Percentiles rank a stretch among this genome's conserved stretches.
Evolutionary conservation across 2,113 vertebrate genomes (phyloP).

Genomic region (Marcusenius ussheri): DNA sequence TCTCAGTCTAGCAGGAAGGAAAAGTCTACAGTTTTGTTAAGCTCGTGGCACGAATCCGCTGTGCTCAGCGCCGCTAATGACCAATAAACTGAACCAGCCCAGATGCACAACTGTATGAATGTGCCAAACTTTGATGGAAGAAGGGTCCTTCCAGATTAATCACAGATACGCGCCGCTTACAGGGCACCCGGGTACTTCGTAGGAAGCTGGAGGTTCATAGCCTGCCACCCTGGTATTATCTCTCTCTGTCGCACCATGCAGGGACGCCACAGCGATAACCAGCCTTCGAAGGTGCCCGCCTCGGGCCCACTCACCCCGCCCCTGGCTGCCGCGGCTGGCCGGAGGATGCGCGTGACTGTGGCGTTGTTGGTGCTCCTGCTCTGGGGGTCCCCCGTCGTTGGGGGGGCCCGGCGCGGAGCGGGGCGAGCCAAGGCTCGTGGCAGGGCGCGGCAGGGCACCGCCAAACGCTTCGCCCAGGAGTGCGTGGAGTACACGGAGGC

Average conservation of each 20-base stretch:
- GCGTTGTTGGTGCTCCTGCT: slow-evolving; percentile 68
- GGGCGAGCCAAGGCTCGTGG: slow-evolving; percentile 43
- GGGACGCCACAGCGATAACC: slow-evolving; percentile 56
- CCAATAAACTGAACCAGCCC: not conserved
- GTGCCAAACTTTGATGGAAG: not conserved
- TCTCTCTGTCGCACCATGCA: slow-evolving; percentile 34
- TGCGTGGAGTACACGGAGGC: slow-evolving; percentile 78
- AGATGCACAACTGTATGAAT: not conserved
- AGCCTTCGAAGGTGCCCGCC: slow-evolving; percentile 40
- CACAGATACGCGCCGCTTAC: not conserved
- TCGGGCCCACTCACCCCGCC: slow-evolving; percentile 33
- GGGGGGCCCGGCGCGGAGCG: slow-evolving; percentile 54
- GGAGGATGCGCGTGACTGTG: slow-evolving; percentile 71
- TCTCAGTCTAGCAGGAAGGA: not conserved
- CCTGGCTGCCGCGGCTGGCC: slow-evolving; percentile 42
- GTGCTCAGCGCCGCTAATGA: not conserved
- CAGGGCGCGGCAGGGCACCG: slow-evolving; percentile 47
- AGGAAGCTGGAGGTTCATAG: not conserved
- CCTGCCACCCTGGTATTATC: not conserved
- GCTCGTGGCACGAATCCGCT: not conserved
- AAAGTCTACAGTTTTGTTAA: not conserved
- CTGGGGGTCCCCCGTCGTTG: slow-evolving; percentile 58
- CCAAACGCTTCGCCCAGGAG: slow-evolving; percentile 67
- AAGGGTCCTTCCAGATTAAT: not conserved
- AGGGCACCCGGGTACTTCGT: not conserved